A percentile compares a stretch with the other conserved stretches of the same genome.
phyloP scores from a whole-genome alignment of 2,888 invertebrate genomes.

The Nemapogon koenigi region DNA sequence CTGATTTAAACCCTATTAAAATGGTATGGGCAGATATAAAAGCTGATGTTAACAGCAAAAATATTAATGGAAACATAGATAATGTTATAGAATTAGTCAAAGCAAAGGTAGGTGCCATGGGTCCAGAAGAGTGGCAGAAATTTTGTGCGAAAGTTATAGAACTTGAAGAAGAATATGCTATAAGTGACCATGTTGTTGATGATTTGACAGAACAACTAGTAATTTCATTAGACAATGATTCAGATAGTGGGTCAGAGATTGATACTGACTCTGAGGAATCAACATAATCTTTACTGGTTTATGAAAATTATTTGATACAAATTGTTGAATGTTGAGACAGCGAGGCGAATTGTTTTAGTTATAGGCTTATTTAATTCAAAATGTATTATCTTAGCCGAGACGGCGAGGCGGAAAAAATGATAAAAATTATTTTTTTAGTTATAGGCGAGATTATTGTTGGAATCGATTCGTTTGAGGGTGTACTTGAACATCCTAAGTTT shows the following conservation, averaged over 20 bases:
- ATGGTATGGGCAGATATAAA: constrained; percentile 9
- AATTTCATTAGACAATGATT: constrained; percentile 9
- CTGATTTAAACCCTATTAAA: constrained; percentile 11
- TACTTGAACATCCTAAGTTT: too few relatives aligned
- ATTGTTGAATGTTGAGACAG: too few relatives aligned
- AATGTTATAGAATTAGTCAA: constrained; percentile 4
- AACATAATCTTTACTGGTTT: too few relatives aligned
- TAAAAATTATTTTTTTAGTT: too few relatives aligned
- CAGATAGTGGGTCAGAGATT: neutral
- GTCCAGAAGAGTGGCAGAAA: constrained; percentile 11
- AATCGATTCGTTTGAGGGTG: too few relatives aligned
- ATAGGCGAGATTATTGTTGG: too few relatives aligned
- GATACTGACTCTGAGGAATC: constrained; percentile 1
- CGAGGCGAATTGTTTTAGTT: too few relatives aligned
- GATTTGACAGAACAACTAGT: constrained; percentile 12
- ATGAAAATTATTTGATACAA: too few relatives aligned
- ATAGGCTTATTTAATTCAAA: too few relatives aligned
- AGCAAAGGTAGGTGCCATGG: constrained; percentile 12
- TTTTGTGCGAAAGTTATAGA: constrained; percentile 14
- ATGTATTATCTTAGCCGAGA: too few relatives aligned
- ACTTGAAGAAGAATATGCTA: constrained; percentile 14
- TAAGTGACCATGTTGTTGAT: constrained; percentile 16
- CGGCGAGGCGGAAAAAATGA: too few relatives aligned
- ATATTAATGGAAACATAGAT: neutral
- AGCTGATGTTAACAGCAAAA: constrained; percentile 6